Evolutionary conservation across 1,140 invertebrate genomes (phyloP).

Genomic region (Pseudachorutes palmiensis): DNA sequence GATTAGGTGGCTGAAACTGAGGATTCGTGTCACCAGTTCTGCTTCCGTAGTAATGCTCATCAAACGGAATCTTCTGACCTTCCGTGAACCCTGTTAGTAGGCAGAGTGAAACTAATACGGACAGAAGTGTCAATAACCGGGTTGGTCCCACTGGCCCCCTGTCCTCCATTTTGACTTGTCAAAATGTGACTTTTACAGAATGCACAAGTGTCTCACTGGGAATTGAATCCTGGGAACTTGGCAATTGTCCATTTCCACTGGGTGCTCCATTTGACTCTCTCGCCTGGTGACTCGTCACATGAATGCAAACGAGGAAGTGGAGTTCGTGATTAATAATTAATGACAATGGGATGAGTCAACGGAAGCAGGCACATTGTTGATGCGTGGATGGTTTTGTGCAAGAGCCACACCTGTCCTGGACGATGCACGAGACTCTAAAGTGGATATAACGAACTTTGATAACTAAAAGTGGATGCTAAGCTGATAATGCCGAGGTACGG

Average conservation of each 20-base stretch:
- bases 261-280: neutral
- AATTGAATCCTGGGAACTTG: no score
- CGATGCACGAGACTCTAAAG: neutral
- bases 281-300: neutral
- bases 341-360: conserved; percentile 1
- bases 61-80: neutral
- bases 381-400: neutral
- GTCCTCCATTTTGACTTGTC: no score
- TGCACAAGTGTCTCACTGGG: no score
- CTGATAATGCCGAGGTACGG: no score
- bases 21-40: neutral
- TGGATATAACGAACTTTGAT: no score
- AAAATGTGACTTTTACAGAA: no score
- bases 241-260: no score
- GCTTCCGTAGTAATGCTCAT: conserved; percentile 2
- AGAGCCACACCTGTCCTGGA: neutral
- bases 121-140: neutral
- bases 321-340: neutral
- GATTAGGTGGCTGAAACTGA: neutral
- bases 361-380: neutral
- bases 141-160: neutral
- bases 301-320: no score
- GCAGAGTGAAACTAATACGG: neutral
- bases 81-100: neutral
- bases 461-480: no score